Evolutionary conservation across 2,888 invertebrate genomes (phyloP), one percentile per base, ranked within the genome.

Genomic region (Caenorhabditis sp.): DNA sequence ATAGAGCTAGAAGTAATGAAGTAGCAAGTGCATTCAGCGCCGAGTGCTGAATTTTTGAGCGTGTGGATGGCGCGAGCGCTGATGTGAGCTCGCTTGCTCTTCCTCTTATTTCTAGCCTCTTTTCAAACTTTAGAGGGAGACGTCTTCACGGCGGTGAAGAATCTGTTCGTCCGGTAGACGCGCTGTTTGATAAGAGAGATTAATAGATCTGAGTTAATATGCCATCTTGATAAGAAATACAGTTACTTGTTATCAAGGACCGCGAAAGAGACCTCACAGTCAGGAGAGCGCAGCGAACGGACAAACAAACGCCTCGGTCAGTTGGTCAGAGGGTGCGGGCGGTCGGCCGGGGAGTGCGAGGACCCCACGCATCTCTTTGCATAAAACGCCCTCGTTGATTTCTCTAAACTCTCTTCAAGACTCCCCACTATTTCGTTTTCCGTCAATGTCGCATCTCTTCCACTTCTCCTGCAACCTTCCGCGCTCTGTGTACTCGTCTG

Each of bases 301-400:
- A n/a, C 28, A 56, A 56, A 56, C 55, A 56, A 56, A 28, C 32
- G 55, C 28, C 5, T 9, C 32, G 55, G 55, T 56, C 55, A 56
- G 55, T 56, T 56, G 55, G 55, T 15, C 55, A 22, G 15, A 1
- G 26, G 32, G 55, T 28, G 6, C 55, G 55, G 55, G 18, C 51
- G 51, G 51, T 13, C 51, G 51, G 51, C 24, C 51, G 51, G 24
- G 24, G 53, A 61, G 58, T 50, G 24, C 61, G 61, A 71, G 53
- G 44, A 44, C 61, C n/a, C 60, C 51, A 26, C 61, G 55, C 67
- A 56, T 50, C 22, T 70, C 51, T 53, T 50, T 53, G 51, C 51
- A 51, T 51, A 51, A 51, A 15, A 47, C 47, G 20, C 47, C 47
- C 47, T 47, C 47, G 18, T 47, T 18, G 47, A 47, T 18, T 47